phyloP scores from a whole-genome alignment of 2,113 vertebrate genomes.

The Syrmaticus mikado region DNA sequence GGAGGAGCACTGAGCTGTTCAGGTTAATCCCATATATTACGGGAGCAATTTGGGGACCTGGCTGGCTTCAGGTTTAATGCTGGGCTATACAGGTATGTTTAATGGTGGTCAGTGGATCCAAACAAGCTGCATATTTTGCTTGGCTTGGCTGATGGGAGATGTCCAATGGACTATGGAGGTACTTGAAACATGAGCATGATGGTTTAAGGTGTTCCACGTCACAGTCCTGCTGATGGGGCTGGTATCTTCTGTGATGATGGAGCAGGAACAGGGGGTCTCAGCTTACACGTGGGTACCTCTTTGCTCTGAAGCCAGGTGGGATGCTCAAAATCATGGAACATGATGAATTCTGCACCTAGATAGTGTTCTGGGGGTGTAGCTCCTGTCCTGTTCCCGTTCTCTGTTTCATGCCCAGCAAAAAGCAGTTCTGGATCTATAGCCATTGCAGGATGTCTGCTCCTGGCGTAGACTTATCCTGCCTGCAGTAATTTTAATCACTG shows the following conservation, averaged over 20 bases:
- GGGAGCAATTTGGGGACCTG: background rate
- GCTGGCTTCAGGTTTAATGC: background rate
- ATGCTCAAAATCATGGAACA: background rate
- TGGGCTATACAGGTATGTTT: background rate
- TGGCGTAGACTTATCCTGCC: background rate
- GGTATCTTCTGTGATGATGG: background rate
- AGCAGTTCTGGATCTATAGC: background rate
- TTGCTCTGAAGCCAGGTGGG: background rate
- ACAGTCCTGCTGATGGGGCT: background rate
- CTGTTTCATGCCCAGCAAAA: too few relatives aligned
- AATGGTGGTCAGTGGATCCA: background rate
- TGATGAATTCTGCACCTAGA: background rate
- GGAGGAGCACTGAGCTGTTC: background rate
- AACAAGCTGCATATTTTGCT: background rate
- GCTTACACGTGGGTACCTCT: background rate
- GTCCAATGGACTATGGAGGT: background rate
- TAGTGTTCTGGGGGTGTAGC: background rate
- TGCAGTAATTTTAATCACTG: background rate
- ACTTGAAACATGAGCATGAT: background rate
- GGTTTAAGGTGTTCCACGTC: background rate
- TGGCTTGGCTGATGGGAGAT: background rate
- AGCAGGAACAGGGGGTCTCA: background rate
- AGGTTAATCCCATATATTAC: background rate
- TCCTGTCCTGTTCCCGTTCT: background rate
- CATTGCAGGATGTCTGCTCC: fast-evolving